Conservation (phyloP, 2,113 vertebrate species). For the Monarcha castaneiventris region DNA sequence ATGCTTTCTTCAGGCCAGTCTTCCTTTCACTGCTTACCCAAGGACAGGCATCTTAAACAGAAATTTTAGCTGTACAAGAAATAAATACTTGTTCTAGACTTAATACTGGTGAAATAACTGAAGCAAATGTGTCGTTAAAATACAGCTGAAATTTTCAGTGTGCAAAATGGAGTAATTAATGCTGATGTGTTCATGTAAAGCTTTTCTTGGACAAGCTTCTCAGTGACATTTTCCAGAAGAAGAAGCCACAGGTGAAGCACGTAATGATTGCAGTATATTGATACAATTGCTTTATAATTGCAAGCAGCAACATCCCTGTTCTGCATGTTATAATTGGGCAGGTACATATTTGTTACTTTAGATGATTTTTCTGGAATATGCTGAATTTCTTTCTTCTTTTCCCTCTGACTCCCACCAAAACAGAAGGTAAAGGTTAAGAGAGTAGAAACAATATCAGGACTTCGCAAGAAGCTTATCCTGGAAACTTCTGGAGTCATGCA, state of each 20-base stretch:
- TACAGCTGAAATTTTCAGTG: not conserved
- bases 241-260: not conserved
- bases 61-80: not conserved
- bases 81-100: not conserved
- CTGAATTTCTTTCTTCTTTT: not conserved
- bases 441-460: not conserved
- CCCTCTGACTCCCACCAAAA: not conserved
- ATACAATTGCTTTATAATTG: not conserved
- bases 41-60: not conserved
- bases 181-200: not conserved
- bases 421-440: not conserved
- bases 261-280: not conserved
- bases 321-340: not conserved
- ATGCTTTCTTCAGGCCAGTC: not conserved
- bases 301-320: not conserved
- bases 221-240: not conserved
- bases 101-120: not conserved
- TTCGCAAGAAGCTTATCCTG: not conserved
- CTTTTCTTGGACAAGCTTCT: not conserved
- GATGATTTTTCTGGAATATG: not conserved
- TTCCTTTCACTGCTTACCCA: not conserved
- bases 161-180: not conserved
- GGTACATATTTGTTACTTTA: not conserved
- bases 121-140: not conserved
- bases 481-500: constrained; percentile 2